Evolutionary conservation across 1,140 invertebrate species (phyloP), one percentile per base, ranked within the genome.

Genomic region (Drosophila teissieri): DNA sequence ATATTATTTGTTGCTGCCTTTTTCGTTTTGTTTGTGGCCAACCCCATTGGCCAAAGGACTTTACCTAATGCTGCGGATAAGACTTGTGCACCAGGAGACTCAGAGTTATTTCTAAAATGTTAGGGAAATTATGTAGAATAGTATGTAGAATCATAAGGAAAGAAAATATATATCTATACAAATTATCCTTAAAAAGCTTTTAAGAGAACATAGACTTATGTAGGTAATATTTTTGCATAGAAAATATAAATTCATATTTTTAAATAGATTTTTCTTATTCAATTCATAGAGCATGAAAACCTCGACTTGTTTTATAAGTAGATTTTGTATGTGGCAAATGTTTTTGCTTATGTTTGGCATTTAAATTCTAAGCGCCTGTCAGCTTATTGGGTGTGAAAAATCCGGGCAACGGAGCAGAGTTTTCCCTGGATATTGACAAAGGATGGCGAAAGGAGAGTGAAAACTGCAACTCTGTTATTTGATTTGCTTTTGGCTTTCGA

Each of bases 1-100:
- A 48, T 27, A 14, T 36, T 2, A 36, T 58, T 39, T 51, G 17
- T 64, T 45, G 56, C 64, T 46, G 61, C 56, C 51, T 72, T 60
- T 67, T 73, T 72, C 68, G 48, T 86, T 86, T 76, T 86, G 24
- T 24, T 24, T 24, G 24, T 24, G 24, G 4, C 24, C 24, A 4
- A 24, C 24, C 24, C 24, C 24, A 4, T 81, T 69, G 77, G 55
- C 78, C 51, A 88, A 75, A 72, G 70, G 65, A 88, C 68, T 85
- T 86, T 46, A 52, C 34, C 24, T 73, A 45, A 64, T 37, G 67
- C 55, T 80, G 77, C 81, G 73, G 61, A 85, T 85, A 85, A 80
- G 80, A 68, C 49, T 58, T 54, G 67, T 48, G 62, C 40, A 37
- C 24, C n/a, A 55, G 34, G 55, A 75, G 65, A 74, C 65, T 74